Base-by-base conservation (phyloP, 2,888 invertebrate genomes). In the Piscicola geometra region DNA sequence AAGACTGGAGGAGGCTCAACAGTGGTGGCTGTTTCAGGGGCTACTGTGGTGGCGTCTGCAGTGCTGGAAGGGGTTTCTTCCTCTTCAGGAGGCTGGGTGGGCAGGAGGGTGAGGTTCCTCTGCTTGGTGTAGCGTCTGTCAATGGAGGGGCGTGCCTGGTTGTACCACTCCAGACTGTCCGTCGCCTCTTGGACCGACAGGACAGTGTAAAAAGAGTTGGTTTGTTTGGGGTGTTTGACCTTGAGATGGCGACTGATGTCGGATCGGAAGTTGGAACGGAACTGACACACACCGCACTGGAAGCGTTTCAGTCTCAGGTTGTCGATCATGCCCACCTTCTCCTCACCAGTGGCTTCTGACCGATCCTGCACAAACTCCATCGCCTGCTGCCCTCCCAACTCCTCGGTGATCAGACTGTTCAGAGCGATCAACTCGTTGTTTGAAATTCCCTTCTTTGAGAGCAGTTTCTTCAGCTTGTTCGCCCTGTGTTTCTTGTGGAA, bases 161-260 rank as follows among this genome's bases (percentile, higher is more conserved):
- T 79, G 76, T 83, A 83, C n/a, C 78, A 77, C 28, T 77, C 78
- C 5, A 83, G 77, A 15, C 82, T 81, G 9, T 74, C 66, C 12
- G 70, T 35, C 3, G 78, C 76, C 2, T 75, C 71, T 9, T 67
- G n/a, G 18, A 64, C 32, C 12, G 66, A 0, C 71, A 76, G 33
- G 66, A 75, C 67, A 30, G 50, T 35, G 30, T 73, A 68, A 9
- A 47, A 36, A 32, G 41, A 36, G 60, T 30, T 32, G 30, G 32
- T 33, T 5, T 32, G 47, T 15, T 71, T 50, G 25, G 79, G 79
- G 79, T 85, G 85, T 32, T 80, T 80, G 2, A 82, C 79, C 82
- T 93, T 91, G 80, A 96, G 94, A 85, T 97, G 97, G 85, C 96
- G 94, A 36, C 93, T 93, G 77, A 96, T 93, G 86, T 96, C 96